A percentile compares a stretch with the other conserved stretches of the same genome.
Evolutionary conservation across 2,797 vertebrate species (phyloP).

Genomic region (Peromyscus melanophrys): DNA sequence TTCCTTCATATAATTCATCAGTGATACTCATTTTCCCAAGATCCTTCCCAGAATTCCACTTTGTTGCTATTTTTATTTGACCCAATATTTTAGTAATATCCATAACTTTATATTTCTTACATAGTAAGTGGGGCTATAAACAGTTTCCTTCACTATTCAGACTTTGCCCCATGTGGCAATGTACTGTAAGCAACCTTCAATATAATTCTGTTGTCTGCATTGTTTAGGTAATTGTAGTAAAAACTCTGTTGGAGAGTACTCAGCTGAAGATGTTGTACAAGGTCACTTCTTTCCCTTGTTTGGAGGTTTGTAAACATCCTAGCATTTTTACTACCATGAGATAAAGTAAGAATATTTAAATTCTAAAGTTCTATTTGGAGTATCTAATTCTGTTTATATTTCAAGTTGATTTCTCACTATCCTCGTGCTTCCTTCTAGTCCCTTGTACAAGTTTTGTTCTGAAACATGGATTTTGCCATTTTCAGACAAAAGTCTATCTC

Average conservation of each 20-base stretch:
- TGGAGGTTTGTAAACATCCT: neutral
- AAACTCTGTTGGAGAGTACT: neutral
- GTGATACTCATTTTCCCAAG: neutral
- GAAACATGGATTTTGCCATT: neutral
- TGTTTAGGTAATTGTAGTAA: no score
- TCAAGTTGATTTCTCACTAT: neutral
- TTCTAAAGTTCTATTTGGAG: neutral
- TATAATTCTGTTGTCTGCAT: neutral
- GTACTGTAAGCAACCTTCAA: fast-evolving
- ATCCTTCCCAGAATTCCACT: neutral
- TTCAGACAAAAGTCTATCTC: neutral
- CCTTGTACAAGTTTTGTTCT: neutral
- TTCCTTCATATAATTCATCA: neutral
- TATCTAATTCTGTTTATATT: neutral
- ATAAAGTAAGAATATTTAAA: neutral
- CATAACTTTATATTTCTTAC: neutral
- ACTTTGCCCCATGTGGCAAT: neutral
- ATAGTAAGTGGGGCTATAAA: neutral
- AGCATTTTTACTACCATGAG: neutral
- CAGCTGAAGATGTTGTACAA: neutral
- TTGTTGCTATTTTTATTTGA: neutral
- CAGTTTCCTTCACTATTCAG: neutral
- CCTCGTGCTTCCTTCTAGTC: neutral
- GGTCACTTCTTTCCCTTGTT: neutral
- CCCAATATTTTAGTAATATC: neutral